Evolutionary conservation across 2,888 invertebrate genomes (phyloP), one percentile per base, ranked within the genome.

Genomic region (Clistopyga incitator): DNA sequence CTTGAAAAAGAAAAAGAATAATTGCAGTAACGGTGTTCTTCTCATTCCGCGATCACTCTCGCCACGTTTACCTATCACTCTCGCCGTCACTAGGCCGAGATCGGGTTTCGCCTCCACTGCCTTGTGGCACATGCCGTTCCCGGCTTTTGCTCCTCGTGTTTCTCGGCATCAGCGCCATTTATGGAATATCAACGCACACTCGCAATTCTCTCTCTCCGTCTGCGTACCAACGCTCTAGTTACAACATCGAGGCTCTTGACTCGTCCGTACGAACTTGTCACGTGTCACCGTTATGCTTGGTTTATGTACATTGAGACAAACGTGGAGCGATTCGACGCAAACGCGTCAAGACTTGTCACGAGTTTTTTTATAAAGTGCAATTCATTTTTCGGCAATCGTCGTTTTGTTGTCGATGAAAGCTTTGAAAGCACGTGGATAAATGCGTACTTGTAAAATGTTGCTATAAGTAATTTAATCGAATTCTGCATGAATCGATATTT

Each of bases 21-120:
- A 42, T 84, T 61, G 85, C 75, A 38, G 54, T 82, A 85, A 86
- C 64, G 80, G 86, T 82, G 77, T 78, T 80, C 65, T 78, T 82
- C 23, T 71, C 78, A 68, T 76, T 80, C 81, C 79, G 70, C 77
- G 67, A 82, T 81, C 64, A 75, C 65, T 65, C 38, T 65, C 75
- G 38, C 85, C 81, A 38, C 82, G 78, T 79, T 82, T 79, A 82
- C 23, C 85, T 81, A 86, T 88, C 88, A 88, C 88, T 88, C 87
- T 88, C 88, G 83, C 87, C 84, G 86, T 86, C 81, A 78, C 65
- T 75, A 38, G 81, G 76, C 75, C 79, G 75, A 84, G 87, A 88
- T 88, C 88, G 86, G 86, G 88, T 88, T 88, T 86, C 86, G 72
- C 82, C 67, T 78, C 67, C 61, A 72, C 79, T 71, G 76, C 61